Conservation (phyloP, 2,888 invertebrate genomes). For the Siphlonurus alternatus region DNA sequence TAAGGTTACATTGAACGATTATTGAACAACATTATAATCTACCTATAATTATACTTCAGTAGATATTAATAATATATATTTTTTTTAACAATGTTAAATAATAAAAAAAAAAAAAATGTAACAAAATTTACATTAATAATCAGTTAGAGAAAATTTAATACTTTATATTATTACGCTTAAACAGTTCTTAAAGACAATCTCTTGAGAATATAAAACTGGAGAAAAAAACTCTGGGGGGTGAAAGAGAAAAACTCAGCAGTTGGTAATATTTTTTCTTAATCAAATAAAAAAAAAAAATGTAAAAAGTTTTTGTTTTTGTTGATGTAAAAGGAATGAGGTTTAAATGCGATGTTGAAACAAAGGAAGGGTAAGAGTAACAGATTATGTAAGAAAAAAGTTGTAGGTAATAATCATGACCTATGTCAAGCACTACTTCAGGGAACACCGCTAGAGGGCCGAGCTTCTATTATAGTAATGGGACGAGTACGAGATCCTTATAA, state of each 20-base stretch:
- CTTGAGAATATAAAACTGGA: background rate
- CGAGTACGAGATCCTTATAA: no score
- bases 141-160: background rate
- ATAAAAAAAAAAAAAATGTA: background rate
- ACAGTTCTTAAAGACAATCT: background rate
- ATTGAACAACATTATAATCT: background rate
- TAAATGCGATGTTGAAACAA: background rate
- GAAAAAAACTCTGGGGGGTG: background rate
- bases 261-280: background rate
- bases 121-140: background rate
- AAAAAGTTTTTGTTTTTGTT: background rate
- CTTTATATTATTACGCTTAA: background rate
- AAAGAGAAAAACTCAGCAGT: background rate
- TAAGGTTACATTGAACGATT: no score
- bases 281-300: background rate
- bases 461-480: no score
- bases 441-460: background rate
- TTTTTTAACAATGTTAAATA: background rate
- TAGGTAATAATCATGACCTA: background rate
- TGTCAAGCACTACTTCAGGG: background rate
- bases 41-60: background rate
- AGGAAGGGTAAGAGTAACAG: background rate
- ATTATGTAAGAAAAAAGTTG: background rate
- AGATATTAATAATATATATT: background rate
- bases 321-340: background rate